phyloP scores from a whole-genome alignment of 2,113 vertebrate genomes.

The Notarius lentiginosus region DNA sequence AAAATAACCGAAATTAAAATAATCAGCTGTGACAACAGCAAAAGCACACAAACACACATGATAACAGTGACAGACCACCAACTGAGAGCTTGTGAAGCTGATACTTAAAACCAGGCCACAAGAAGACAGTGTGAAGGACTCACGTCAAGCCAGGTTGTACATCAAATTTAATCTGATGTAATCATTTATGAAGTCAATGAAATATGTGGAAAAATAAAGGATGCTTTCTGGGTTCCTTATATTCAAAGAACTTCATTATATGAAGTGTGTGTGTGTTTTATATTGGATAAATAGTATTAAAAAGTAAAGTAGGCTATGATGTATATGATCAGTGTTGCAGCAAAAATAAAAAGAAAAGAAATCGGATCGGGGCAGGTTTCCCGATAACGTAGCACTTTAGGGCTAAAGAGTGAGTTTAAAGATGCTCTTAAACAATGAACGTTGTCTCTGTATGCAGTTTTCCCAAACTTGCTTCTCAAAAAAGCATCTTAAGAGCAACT shows the following conservation, averaged over 20 bases:
- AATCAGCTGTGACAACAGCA: conserved; percentile 49
- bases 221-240: neutral
- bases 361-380: too few species aligned
- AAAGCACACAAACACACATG: conserved; percentile 21
- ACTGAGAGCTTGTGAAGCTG: conserved; percentile 18
- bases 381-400: too few species aligned
- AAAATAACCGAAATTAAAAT: conserved; percentile 55
- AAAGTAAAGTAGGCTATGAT: neutral
- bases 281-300: neutral
- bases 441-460: too few species aligned
- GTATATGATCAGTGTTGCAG: neutral
- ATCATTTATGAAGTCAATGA: neutral
- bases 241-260: too few species aligned
- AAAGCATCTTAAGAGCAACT: too few species aligned
- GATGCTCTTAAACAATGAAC: too few species aligned
- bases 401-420: too few species aligned
- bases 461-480: too few species aligned
- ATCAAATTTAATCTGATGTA: neutral
- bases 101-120: neutral
- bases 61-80: conserved; percentile 46
- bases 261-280: neutral
- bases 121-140: neutral
- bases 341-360: neutral
- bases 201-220: neutral
- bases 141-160: neutral